phyloP scores from a whole-genome alignment of 1,140 invertebrate genomes.

The Hycleus phaleratus region DNA sequence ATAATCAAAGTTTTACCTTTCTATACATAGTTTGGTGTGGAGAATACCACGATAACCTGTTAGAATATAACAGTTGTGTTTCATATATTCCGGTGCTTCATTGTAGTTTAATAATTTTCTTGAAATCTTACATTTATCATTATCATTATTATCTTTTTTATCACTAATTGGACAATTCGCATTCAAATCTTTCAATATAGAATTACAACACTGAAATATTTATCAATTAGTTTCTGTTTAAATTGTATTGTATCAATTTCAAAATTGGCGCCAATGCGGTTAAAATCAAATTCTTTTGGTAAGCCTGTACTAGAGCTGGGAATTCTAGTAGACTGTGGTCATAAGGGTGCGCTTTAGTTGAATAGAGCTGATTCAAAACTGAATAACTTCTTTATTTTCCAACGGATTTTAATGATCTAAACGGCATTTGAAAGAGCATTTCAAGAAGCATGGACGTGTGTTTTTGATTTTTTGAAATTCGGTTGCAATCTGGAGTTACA shows the following conservation, averaged over 20 bases:
- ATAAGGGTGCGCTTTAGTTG: too few relatives aligned
- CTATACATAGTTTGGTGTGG: slow-evolving; percentile 72
- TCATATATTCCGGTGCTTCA: slow-evolving; percentile 68
- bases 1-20: slow-evolving; percentile 56
- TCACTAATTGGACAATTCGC: background rate
- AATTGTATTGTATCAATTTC: too few relatives aligned
- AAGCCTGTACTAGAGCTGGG: background rate
- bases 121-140: slow-evolving; percentile 40
- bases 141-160: slow-evolving; percentile 12
- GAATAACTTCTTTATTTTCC: too few relatives aligned
- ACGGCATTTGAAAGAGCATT: too few relatives aligned
- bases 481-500: too few relatives aligned
- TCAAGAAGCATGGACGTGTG: too few relatives aligned
- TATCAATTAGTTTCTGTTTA: too few relatives aligned
- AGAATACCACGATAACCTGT: slow-evolving; percentile 68
- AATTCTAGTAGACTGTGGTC: too few relatives aligned
- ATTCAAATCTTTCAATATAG: slow-evolving; percentile 22
- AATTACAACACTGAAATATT: too few relatives aligned
- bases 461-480: too few relatives aligned
- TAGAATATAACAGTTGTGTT: slow-evolving; percentile 62
- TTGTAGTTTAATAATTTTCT: slow-evolving; percentile 46
- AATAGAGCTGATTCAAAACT: too few relatives aligned
- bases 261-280: background rate
- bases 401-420: too few relatives aligned
- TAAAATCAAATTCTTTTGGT: background rate